phyloP scores from a whole-genome alignment of 2,797 vertebrate genomes.

The Carapus acus region DNA sequence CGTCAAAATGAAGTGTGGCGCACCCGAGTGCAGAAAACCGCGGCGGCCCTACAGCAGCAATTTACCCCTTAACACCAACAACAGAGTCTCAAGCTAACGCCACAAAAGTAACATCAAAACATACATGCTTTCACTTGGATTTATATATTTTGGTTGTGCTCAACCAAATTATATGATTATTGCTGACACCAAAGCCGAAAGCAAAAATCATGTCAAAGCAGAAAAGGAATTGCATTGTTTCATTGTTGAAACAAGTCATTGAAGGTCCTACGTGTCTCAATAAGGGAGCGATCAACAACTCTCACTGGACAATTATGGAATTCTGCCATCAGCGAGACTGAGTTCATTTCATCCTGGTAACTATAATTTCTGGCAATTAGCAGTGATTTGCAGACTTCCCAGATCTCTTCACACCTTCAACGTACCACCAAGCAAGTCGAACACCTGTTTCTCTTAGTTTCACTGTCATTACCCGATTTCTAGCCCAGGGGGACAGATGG shows the following conservation, averaged over 20 bases:
- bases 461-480: constrained; percentile 55
- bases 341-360: constrained; percentile 44
- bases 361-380: constrained; percentile 64
- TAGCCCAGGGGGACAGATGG: constrained; percentile 49
- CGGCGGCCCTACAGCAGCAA: constrained; percentile 1
- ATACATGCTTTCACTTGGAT: constrained; percentile 3
- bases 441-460: constrained; percentile 75
- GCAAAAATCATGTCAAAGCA: no score
- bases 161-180: constrained; percentile 23
- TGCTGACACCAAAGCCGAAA: constrained; percentile 10
- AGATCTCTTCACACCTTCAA: constrained; percentile 49
- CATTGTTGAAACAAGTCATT: constrained; percentile 42
- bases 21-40: constrained; percentile 13
- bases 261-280: constrained; percentile 30
- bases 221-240: no score
- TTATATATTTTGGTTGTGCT: constrained; percentile 10
- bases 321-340: constrained; percentile 16
- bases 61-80: constrained; percentile 23
- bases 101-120: constrained; percentile 16
- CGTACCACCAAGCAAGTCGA: constrained; percentile 36
- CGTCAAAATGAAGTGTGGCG: constrained; percentile 15
- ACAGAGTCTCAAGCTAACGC: constrained; percentile 13
- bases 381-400: constrained; percentile 55
- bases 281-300: constrained; percentile 29
- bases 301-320: constrained; percentile 12